A percentile compares a stretch with the other conserved stretches of the same genome.
Evolutionary conservation across 2,113 vertebrate genomes (phyloP).

Genomic region (Bothrops jararaca): DNA sequence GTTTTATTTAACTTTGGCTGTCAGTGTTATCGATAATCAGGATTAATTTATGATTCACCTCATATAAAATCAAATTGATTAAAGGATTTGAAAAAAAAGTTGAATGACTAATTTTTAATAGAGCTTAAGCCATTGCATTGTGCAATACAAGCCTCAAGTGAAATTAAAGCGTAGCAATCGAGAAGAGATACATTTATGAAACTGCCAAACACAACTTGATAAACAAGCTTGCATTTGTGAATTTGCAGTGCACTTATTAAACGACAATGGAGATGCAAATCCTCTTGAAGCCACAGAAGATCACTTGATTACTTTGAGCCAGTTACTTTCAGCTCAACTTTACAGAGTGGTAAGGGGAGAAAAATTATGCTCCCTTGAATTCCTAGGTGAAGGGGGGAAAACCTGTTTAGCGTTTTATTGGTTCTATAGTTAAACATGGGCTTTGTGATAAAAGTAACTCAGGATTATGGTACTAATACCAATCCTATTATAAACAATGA

Average conservation of each 20-base stretch:
- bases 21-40: neutral
- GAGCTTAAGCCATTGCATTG: neutral
- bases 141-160: neutral
- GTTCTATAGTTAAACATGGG: neutral
- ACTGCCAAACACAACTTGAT: neutral
- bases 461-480: neutral
- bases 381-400: neutral
- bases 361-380: neutral
- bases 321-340: neutral
- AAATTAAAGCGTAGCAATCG: neutral
- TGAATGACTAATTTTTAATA: neutral
- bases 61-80: neutral
- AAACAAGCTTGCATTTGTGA: neutral
- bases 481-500: neutral
- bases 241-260: neutral
- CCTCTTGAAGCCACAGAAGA: neutral
- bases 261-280: neutral
- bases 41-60: conserved; percentile 11
- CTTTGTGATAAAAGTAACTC: neutral
- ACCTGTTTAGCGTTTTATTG: neutral
- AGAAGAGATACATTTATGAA: neutral
- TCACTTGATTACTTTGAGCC: neutral
- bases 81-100: neutral
- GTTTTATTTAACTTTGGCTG: neutral
- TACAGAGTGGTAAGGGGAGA: neutral